Conservation (phyloP, 2,888 invertebrate species). For the Rhopalosiphum nymphaeae region DNA sequence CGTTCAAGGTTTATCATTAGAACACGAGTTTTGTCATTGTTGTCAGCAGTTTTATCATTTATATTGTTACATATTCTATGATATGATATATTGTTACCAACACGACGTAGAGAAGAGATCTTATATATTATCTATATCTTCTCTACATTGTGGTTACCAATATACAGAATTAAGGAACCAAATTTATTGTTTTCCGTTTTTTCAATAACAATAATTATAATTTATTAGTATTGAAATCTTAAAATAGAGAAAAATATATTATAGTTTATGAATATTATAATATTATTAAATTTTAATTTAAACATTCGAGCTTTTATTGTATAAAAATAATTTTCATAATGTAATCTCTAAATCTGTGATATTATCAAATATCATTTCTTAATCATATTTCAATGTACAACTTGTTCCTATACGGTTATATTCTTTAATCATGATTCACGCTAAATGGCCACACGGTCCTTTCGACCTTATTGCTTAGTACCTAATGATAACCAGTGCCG, state of each 20-base stretch:
- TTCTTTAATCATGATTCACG: neutral
- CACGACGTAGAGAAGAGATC: no score
- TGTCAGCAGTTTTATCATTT: neutral
- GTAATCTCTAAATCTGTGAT: no score
- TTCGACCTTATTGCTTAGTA: neutral
- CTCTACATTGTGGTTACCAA: neutral
- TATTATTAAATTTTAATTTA: neutral
- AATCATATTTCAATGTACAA: neutral
- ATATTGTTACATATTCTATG: neutral
- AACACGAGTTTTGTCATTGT: neutral
- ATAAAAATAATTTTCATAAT: no score
- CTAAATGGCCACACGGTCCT: neutral
- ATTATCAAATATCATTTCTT: neutral
- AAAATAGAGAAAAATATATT: neutral
- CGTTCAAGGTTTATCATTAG: slow-evolving; percentile 28
- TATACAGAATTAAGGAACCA: neutral
- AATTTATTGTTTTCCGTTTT: neutral
- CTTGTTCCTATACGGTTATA: neutral
- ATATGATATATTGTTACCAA: neutral
- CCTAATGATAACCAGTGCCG: no score
- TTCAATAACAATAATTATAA: neutral
- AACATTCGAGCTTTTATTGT: neutral
- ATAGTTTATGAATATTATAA: neutral
- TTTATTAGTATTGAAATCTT: neutral
- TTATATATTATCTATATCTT: no score